Conservation (phyloP, 1,140 invertebrate species). For the Meloidogyne hapla region DNA sequence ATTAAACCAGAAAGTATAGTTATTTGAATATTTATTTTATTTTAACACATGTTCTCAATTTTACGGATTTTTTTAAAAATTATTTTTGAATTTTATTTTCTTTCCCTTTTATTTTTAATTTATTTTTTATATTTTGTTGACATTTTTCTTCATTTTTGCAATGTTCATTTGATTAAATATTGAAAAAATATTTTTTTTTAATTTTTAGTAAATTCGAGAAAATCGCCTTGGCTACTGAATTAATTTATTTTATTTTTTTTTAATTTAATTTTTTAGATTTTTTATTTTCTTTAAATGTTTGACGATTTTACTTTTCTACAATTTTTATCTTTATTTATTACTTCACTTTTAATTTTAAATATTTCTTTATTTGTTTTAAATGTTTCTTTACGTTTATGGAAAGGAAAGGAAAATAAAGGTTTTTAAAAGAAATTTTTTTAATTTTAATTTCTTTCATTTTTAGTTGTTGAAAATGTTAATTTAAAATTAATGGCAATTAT, state of each 20-base stretch:
- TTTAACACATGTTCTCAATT: not conserved
- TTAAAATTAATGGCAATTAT: not conserved
- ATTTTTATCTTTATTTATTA: not conserved
- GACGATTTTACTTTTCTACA: not conserved
- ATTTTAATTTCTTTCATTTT: not conserved
- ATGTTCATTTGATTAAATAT: too few species aligned
- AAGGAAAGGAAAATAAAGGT: not conserved
- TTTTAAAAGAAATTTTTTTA: not conserved
- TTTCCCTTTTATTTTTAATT: not conserved
- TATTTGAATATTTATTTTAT: constrained; percentile 8
- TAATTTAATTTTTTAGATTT: not conserved
- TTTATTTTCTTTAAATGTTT: not conserved
- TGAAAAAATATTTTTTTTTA: constrained; percentile 9
- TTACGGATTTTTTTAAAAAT: not conserved
- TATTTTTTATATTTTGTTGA: constrained; percentile 4
- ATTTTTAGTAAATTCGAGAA: not conserved
- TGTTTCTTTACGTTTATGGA: not conserved
- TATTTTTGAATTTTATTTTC: not conserved
- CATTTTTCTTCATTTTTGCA: not conserved
- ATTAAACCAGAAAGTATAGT: not conserved
- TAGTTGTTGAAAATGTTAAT: not conserved
- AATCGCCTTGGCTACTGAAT: not conserved
- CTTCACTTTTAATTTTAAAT: not conserved
- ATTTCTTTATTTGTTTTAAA: not conserved
- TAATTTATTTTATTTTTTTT: not conserved